Evolutionary conservation across 2,113 vertebrate species (phyloP).

Genomic region (Hyaena hyaena): DNA sequence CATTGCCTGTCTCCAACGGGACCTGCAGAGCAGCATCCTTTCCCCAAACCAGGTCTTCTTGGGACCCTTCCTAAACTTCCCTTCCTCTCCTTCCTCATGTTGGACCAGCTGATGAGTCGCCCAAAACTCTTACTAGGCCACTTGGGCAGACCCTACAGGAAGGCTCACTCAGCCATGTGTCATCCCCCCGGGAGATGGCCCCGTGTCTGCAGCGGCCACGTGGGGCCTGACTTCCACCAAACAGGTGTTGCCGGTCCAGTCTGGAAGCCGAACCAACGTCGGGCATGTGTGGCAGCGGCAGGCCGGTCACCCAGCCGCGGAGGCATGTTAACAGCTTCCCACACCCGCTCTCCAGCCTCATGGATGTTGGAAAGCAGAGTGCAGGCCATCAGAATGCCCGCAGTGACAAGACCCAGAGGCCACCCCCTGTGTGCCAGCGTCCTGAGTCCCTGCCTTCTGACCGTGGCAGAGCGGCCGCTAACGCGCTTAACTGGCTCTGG

Average conservation of each 20-base stretch:
- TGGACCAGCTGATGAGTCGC: neutral
- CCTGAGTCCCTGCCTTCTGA: neutral
- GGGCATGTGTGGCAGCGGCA: accelerated
- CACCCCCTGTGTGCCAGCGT: neutral
- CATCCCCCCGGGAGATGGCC: neutral
- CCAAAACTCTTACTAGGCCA: neutral
- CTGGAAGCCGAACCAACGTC: neutral
- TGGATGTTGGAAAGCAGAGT: neutral
- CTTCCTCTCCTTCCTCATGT: neutral
- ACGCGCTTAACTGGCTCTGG: no score
- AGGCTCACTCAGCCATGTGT: neutral
- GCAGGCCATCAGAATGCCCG: neutral
- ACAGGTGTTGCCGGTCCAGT: accelerated
- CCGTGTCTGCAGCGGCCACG: no score
- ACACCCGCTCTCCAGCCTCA: neutral
- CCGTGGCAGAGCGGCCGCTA: neutral
- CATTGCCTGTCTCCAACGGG: neutral
- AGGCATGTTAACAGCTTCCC: neutral
- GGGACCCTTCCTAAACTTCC: neutral
- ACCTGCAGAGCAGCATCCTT: no score
- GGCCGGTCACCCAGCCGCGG: no score
- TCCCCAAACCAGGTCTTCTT: neutral
- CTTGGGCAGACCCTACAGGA: neutral
- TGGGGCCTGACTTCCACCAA: neutral
- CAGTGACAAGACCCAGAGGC: accelerated